Base-by-base conservation (phyloP, 2,797 vertebrate species). In the Lerista edwardsae region DNA sequence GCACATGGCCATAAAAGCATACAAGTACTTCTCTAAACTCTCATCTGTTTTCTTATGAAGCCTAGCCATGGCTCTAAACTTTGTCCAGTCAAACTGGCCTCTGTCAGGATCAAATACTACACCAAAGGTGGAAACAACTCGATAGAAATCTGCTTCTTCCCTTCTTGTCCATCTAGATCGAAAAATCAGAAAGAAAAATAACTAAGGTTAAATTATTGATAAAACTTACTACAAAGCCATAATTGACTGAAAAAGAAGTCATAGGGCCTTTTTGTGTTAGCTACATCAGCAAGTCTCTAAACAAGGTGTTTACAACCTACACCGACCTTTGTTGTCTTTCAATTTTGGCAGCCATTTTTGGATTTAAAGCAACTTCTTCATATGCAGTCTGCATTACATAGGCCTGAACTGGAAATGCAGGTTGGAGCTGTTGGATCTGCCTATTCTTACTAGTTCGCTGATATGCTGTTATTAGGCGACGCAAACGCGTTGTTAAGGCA, bases 121-220 rank as follows among this genome's bases (percentile, higher is more conserved):
- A n/a, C 99, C 99, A 87, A 99, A 99, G 0, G 99, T 99, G 47
- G 99, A 99, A 25, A 99, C 99, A 3, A 99, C 99, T 29, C 99
- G 96, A 90, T 99, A 99, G 75, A 99, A 99, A 90, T 99, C 99
- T 2, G 99, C 99, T 94, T 99, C 99, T 94, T 99, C 99, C 94
- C 99, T 97, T 92, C 99, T 97, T 0, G 99, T 99, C 99, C 99
- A 99, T 79, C 99, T 98, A 92, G 31, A 83, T 51, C 75, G 69
- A 36, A n/a, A n/a, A 92, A 84, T 10, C 17, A 84, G 87, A 83
- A 62, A 41, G 79, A 82, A 86, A 4, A 44, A 59, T 78, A 86
- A 80, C 34, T 25, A 11, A 23, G 88, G n/a, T 74, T 3, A 76
- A 55, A 2, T 86, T 57, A 84, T 11, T 65, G 73, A 9, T 17